Base-by-base conservation (phyloP, 1,140 invertebrate species). In the Caenorhabditis inopinata region DNA sequence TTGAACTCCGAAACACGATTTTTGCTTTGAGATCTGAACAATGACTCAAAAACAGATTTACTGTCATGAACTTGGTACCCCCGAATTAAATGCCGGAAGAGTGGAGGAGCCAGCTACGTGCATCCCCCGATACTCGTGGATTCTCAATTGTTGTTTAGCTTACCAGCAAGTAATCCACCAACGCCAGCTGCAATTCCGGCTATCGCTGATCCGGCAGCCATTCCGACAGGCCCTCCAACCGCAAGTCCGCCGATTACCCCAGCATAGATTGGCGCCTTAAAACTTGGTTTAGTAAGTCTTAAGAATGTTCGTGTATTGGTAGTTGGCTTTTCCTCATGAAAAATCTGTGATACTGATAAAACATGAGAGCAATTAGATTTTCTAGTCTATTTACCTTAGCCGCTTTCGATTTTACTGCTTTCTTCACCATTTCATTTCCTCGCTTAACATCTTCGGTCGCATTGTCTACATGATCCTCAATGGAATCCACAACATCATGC, bases 401-500 rank as follows among this genome's bases (percentile, higher is more conserved):
- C n/a, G 78, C 83, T 53, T 86, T 86, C n/a, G 53, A 77, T n/a
- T 73, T 75, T 3, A 85, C 85, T 18, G 85, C 85, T 45, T 85
- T 83, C 29, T 84, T 85, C 62, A 85, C 46, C 27, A 85, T 76
- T 38, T 81, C 80, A 32, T 85, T 74, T 68, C 85, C 84, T 16
- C 38, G 4, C 14, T 85, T 58, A 6, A 85, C 83, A 48, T 85
- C 79, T 25, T 79, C 74, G n/a, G 38, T 68, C 12, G 85, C 73
- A 32, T 75, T 48, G 51, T 86, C 85, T 6, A 86, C 81, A 12
- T 86, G 85, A 18, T 83, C 82, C 74, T 85, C 85, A 58, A 85
- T 85, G 25, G 84, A 85, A 76, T 85, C 85, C 1, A 86, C 77
- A 35, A 86, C 58, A 35, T 85, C 85, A 25, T 85, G 85, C 32